Base-by-base conservation (phyloP, 2,888 invertebrate genomes). In the Mythimna albipuncta region DNA sequence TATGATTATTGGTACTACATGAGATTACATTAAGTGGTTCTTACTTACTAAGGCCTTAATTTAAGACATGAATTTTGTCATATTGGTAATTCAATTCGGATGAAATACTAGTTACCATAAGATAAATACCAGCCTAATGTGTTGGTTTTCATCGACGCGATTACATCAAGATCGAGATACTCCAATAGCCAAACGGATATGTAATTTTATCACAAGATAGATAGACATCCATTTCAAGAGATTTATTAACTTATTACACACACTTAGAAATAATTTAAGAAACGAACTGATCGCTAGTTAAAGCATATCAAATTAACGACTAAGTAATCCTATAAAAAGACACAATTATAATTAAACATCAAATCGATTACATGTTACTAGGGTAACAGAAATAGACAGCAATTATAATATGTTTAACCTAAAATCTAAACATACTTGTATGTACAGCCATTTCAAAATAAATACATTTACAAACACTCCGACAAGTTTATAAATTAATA, bases 131-230 rank as follows among this genome's bases (percentile, higher is more conserved):
- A 70, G 57, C 61, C 61, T 55, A 54, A 69, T 54, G 9, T 52
- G 66, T 44, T 52, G 55, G 7, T 44, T 67, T 69, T 32, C 65
- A 16, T 57, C 64, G 66, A 52, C 47, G 16, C 35, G 58, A 61
- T 65, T 13, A 21, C 26, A 64, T 72, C 55, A 55, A 73, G 61
- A 57, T 71, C 57, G 64, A 84, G 58, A 64, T 50, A 73, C 65
- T 75, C 54, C 69, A 77, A 80, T 78, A 82, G 77, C 78, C 75
- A 83, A 85, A 73, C 77, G 69, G 88, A 88, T 88, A 88, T 88
- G 88, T 89, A 72, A 72, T 74, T 86, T 84, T 88, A 88, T 88
- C 88, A 88, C 88, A 84, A 77, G 70, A 81, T 65, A 77, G 70
- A 81, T 68, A 52, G 21, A 79, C 64, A 81, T 75, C 69, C 69